These are phyloP conservation scores for Triplophysa tibetana DNA, from an alignment of 2,113 vertebrate genomes.

Conservation along the genomic window DNA sequence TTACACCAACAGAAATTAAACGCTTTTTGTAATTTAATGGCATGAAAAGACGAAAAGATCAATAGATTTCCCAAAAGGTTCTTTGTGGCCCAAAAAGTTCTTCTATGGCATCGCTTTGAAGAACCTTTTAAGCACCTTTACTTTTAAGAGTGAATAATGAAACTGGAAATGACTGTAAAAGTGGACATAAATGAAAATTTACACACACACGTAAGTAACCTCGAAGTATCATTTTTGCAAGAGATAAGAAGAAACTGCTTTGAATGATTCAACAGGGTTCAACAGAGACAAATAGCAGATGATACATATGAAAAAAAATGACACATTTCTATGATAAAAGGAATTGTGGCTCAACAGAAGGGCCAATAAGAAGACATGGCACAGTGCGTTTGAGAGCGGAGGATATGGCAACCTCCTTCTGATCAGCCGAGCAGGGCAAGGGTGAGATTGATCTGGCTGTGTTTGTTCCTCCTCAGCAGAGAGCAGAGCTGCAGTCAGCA, in stretches of 20 bases:
- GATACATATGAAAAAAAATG: too few species aligned
- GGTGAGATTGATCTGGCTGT: slow-evolving; percentile 34
- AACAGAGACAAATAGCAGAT: too few species aligned
- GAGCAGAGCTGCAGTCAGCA: slow-evolving; percentile 40
- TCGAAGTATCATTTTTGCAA: not conserved
- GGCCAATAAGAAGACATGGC: not conserved
- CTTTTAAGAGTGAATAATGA: too few species aligned
- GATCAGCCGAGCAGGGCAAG: not conserved
- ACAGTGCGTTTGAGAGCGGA: not conserved
- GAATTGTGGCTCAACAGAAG: not conserved
- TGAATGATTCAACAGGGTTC: not conserved
- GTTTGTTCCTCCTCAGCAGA: slow-evolving; percentile 46
- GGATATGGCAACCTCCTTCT: not conserved
- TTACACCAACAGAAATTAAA: not conserved
- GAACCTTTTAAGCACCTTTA: too few species aligned
- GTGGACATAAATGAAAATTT: too few species aligned
- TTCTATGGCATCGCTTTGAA: too few species aligned
- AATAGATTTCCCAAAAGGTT: too few species aligned
- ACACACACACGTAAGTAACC: too few species aligned
- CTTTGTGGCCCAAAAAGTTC: too few species aligned
- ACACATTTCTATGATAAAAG: not conserved
- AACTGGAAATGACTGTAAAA: too few species aligned
- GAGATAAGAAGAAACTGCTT: not conserved
- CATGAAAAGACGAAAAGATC: too few species aligned
- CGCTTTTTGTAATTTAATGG: too few species aligned